Base-by-base conservation (phyloP, 2,888 invertebrate species). In the Patella ulyssiponensis region DNA sequence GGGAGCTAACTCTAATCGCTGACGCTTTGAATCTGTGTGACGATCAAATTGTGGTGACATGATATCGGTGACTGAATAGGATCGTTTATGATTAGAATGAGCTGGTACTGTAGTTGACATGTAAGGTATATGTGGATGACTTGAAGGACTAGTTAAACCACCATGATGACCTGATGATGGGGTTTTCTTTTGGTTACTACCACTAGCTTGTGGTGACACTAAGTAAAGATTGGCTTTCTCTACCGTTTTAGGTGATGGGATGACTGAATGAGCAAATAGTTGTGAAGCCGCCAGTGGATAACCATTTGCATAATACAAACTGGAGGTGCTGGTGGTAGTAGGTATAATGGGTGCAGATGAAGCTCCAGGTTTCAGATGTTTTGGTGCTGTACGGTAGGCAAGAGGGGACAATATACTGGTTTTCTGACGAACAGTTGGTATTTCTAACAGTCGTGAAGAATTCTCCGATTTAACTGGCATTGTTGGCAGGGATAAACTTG, bases 1-100 rank as follows among this genome's bases (percentile, higher is more conserved):
- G 44, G 79, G 14, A 77, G 71, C 64, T 73, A 76, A 23, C 14
- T 51, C 71, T 70, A 75, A 27, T 44, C 44, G 72, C 58, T 74
- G 71, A 71, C 78, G 64, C 72, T 77, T 58, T 73, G 79, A 23
- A 33, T 73, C 33, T 73, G 79, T 44, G 77, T 77, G 17, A 77
- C 73, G 51, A 79, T 27, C 15, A 77, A 69, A 17, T 54, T 56
- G 17, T 77, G 72, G 64, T 11, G 64, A 64, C 64, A 64, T 64
- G 20, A 64, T 64, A 64, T 64, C 64, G 0, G 64, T 27, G 20
- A 58, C 15, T 77, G 77, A 79, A 73, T 79, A 75, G 79, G 70
- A 53, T 69, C 58, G 17, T 54, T 70, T 53, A 73, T 44, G 44
- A 79, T n/a, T 56, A 71, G 56, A 71, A 71, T 79, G 69, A 71